Evolutionary conservation across 2,113 vertebrate species (phyloP).

Genomic region (Phyllostomus discolor): DNA sequence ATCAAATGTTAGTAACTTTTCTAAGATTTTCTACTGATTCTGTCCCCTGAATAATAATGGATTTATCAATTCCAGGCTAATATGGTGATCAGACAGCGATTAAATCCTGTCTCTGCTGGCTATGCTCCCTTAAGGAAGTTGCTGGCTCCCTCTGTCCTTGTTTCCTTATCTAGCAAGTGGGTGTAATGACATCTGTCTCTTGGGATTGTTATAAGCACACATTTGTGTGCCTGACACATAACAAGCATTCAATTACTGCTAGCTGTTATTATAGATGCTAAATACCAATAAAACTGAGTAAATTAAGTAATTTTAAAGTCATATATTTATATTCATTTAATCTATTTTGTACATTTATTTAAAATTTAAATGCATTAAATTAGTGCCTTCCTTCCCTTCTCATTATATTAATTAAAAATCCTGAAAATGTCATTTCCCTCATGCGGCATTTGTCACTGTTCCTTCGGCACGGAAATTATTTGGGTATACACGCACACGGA

Average conservation of each 20-base stretch:
- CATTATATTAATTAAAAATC: conserved; percentile 42
- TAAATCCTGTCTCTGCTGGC: neutral
- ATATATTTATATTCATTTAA: conserved; percentile 40
- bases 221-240: neutral
- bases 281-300: conserved; percentile 32
- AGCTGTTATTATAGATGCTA: conserved; percentile 7
- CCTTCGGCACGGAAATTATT: conserved; percentile 34
- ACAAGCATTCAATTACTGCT: neutral
- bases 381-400: neutral
- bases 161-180: neutral
- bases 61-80: neutral
- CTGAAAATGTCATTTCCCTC: conserved; percentile 41
- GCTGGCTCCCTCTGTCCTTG: neutral
- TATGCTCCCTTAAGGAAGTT: neutral
- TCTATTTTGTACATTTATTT: conserved; percentile 47
- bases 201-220: neutral
- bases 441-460: conserved; percentile 21
- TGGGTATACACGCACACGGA: conserved; percentile 28
- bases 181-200: neutral
- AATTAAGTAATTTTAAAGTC: conserved; percentile 48
- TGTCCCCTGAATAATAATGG: neutral
- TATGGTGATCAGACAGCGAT: neutral
- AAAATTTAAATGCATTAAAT: conserved; percentile 57
- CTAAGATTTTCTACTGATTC: neutral
- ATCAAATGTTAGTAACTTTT: conserved; percentile 4